Base-by-base conservation (phyloP, 1,140 invertebrate genomes). In the Drosophila carrolli region DNA sequence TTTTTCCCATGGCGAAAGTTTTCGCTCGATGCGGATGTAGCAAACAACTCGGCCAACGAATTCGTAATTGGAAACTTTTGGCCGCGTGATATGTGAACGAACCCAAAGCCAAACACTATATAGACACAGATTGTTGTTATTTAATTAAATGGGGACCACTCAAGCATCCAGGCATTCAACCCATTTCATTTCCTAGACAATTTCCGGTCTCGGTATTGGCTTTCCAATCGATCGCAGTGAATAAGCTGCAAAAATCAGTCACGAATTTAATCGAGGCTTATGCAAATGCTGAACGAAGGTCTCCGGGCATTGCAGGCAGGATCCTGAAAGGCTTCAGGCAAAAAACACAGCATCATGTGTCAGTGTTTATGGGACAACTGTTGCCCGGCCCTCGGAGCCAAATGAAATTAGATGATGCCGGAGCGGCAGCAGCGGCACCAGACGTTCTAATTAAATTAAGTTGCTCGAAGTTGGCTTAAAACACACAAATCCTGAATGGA, bases 381-480 rank as follows among this genome's bases (percentile, higher is more conserved):
- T 57, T 76, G 56, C 66, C 44, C 16, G 44, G 46, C 50, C 57
- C 48, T 27, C 13, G 13, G 38, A 29, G 32, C 50, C 47, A 76
- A 88, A 86, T 86, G 66, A 79, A 88, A 86, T 83, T 86, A 88
- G 75, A 75, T 86, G 68, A 68, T 77, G 70, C 47, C 48, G 60
- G 29, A 57, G 65, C 47, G 47, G 57, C 61, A 48, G 37, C 73
- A 58, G 53, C 40, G 40, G 32, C 67, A 56, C 63, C 74, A 83
- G 75, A 79, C 75, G 47, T 78, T 61, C 63, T 86, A 82, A 86
- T 86, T 88, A 73, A 86, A 86, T 86, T 86, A 83, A 79, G 88
- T 81, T 88, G 83, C 77, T 68, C 48, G 63, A 66, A 85, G 74
- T 85, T 86, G 78, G 71, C 74, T 78, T 71, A 73, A 63, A 82